These are phyloP conservation scores for Epizoanthus fatuus DNA, from an alignment of 92 coral and sea anemone species.

Conservation along the genomic window DNA sequence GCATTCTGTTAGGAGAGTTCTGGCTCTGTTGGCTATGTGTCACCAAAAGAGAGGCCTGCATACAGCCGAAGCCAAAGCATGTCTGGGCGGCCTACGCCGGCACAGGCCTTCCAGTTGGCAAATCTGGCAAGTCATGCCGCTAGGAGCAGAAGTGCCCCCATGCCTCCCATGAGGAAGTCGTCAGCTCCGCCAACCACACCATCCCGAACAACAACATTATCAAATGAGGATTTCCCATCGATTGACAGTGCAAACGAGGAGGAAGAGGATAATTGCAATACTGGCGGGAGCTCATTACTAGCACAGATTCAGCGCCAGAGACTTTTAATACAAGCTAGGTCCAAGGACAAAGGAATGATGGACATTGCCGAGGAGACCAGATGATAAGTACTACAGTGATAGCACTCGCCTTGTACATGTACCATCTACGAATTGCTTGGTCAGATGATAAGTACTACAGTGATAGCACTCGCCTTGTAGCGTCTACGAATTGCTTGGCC, in stretches of 20 bases:
- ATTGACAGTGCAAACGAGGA: conserved; percentile 25
- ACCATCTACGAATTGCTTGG: too few species aligned
- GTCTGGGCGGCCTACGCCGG: conserved; percentile 88
- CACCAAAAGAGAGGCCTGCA: conserved; percentile 63
- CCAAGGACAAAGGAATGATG: conserved; percentile 43
- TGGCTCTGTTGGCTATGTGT: conserved; percentile 70
- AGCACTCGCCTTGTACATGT: neutral
- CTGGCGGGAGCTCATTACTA: conserved; percentile 63
- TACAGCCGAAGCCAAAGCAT: conserved; percentile 88
- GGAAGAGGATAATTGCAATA: conserved; percentile 23
- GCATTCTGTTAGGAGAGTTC: conserved; percentile 65
- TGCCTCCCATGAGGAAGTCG: conserved; percentile 92
- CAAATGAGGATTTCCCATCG: conserved; percentile 33
- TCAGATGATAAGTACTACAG: neutral
- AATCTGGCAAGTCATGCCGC: conserved; percentile 93
- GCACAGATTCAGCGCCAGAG: conserved; percentile 84
- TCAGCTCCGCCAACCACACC: conserved; percentile 87
- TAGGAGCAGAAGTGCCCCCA: conserved; percentile 91
- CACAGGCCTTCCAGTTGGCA: conserved; percentile 91
- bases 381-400: neutral
- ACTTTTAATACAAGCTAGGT: conserved; percentile 69
- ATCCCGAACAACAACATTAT: conserved; percentile 51
- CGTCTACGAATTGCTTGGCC: neutral
- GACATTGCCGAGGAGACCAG: conserved; percentile 55
- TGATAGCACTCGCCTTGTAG: neutral